Conservation (phyloP, 2,888 invertebrate genomes). For the Gari tellinella region DNA sequence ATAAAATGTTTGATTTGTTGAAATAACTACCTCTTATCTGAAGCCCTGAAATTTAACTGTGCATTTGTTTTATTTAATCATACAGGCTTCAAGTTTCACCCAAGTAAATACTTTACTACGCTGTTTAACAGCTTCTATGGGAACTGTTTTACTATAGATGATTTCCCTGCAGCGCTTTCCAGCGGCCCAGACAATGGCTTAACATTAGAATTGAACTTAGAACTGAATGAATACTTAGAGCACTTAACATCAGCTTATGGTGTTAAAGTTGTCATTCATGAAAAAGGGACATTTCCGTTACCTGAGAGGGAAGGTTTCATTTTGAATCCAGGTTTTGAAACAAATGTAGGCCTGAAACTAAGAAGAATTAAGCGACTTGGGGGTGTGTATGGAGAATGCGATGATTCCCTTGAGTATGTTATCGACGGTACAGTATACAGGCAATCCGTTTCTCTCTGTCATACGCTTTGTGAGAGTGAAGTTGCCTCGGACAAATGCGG, state of each 20-base stretch:
- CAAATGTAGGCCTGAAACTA: constrained; percentile 20
- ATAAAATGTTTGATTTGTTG: too few species aligned
- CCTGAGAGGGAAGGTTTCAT: constrained; percentile 21
- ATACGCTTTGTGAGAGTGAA: constrained; percentile 3
- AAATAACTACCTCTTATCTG: too few species aligned
- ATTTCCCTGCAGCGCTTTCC: neutral
- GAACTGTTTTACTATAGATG: constrained; percentile 12
- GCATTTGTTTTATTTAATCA: too few species aligned
- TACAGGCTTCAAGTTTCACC: too few species aligned
- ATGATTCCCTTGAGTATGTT: neutral
- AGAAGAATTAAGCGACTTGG: constrained; percentile 9
- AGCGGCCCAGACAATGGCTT: constrained; percentile 14
- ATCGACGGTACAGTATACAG: neutral
- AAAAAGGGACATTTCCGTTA: constrained; percentile 7
- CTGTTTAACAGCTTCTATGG: neutral
- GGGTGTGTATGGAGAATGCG: constrained; percentile 4
- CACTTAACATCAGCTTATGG: constrained; percentile 17
- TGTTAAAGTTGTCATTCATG: constrained; percentile 14
- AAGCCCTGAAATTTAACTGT: too few species aligned
- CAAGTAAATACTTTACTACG: too few species aligned
- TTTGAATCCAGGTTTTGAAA: constrained; percentile 25
- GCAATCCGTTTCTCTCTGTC: constrained; percentile 3
- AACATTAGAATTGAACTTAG: constrained; percentile 14
- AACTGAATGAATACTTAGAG: constrained; percentile 15
- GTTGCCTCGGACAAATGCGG: neutral